A percentile compares a stretch with the other conserved stretches of the same genome.
phyloP scores from a whole-genome alignment of 30 jellyfish, hydroid and myxozoan genomes.

The Haliclystus octoradiatus region DNA sequence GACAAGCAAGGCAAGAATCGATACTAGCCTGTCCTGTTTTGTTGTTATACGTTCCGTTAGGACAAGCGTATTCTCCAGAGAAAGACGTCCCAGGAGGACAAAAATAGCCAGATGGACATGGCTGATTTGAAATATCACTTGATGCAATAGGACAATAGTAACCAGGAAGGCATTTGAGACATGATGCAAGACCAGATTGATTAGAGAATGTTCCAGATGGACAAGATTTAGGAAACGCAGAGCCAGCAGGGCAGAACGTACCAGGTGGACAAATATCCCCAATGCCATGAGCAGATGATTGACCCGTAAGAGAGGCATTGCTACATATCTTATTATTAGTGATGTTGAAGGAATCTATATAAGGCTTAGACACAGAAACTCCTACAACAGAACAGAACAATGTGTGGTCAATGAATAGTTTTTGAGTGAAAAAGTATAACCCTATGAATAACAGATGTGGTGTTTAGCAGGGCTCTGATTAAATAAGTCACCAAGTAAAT shows the following conservation, averaged over 20 bases:
- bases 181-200: conserved; percentile 56
- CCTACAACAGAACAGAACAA: conserved; percentile 34
- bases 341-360: conserved; percentile 55
- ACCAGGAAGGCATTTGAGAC: conserved; percentile 95
- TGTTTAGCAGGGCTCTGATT: too few relatives aligned
- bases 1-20: conserved; percentile 66
- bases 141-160: conserved; percentile 75
- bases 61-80: conserved; percentile 74
- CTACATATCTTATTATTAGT: conserved; percentile 92
- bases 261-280: conserved; percentile 92
- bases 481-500: too few relatives aligned
- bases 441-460: too few relatives aligned
- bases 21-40: conserved; percentile 49
- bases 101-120: conserved; percentile 79
- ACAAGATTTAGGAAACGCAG: conserved; percentile 58
- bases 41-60: conserved; percentile 78
- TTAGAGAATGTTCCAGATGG: conserved; percentile 71
- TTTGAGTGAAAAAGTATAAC: too few relatives aligned
- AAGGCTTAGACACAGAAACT: conserved; percentile 68
- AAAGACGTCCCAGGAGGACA: conserved; percentile 71
- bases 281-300: conserved; percentile 78
- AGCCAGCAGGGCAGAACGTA: conserved; percentile 69
- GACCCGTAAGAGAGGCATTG: conserved; percentile 74
- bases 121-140: conserved; percentile 8
- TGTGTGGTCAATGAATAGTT: too few relatives aligned